Percentiles rank a stretch among this genome's conserved stretches.
Evolutionary conservation across 2,113 vertebrate genomes (phyloP).

Genomic region (Ailuropoda melanoleuca): DNA sequence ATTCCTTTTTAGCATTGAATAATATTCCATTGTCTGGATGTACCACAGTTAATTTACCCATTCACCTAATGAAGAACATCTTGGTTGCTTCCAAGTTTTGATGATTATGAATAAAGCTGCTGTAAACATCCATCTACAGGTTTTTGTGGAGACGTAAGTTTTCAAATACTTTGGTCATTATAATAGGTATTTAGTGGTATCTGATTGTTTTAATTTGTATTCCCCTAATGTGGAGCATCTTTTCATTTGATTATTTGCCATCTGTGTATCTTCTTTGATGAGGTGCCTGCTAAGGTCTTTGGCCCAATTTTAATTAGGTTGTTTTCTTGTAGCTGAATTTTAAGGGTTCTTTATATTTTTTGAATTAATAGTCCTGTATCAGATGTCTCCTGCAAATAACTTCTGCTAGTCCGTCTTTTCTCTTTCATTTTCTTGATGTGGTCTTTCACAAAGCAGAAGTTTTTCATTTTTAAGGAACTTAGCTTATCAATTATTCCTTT

Average conservation of each 20-base stretch:
- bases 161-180: neutral
- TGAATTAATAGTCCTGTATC: neutral
- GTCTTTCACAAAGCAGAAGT: neutral
- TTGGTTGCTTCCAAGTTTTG: neutral
- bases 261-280: neutral
- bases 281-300: neutral
- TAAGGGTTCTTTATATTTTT: neutral
- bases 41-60: neutral
- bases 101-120: neutral
- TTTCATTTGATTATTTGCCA: neutral
- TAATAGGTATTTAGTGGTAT: neutral
- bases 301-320: neutral
- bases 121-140: neutral
- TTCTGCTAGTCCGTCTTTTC: neutral
- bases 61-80: neutral
- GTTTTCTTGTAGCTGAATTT: neutral
- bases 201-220: neutral
- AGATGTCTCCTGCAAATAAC: neutral
- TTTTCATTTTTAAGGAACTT: neutral
- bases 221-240: neutral
- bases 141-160: neutral
- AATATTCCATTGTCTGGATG: neutral
- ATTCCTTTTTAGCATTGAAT: neutral
- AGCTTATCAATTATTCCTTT: neutral
- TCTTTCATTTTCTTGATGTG: neutral